Evolutionary conservation across 2,888 invertebrate species (phyloP).

Genomic region (Phaedon cochleariae): DNA sequence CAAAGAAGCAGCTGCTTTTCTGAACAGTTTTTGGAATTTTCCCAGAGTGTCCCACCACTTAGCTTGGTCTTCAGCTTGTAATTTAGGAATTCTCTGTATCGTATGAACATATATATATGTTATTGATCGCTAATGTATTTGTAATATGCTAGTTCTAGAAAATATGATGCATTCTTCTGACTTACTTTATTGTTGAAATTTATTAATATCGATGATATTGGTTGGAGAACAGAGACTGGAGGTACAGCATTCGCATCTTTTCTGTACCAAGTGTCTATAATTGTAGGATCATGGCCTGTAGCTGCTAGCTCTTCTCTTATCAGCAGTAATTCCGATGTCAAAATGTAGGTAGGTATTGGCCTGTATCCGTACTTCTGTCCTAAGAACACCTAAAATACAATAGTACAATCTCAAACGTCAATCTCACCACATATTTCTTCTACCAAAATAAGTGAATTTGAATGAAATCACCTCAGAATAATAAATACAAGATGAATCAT

Average conservation of each 20-base stretch:
- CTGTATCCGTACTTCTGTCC: slow-evolving; percentile 99
- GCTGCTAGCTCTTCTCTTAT: slow-evolving; percentile 85
- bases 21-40: slow-evolving; percentile 93
- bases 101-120: too few species aligned
- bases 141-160: too few species aligned
- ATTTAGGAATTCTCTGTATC: slow-evolving; percentile 86
- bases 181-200: slow-evolving; percentile 97
- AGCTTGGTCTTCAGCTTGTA: slow-evolving; percentile 95
- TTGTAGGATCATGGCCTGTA: slow-evolving; percentile 80
- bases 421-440: neutral
- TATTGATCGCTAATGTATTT: too few species aligned
- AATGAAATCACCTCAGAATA: too few species aligned
- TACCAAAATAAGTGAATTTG: too few species aligned
- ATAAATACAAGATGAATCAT: too few species aligned
- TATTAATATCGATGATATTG: slow-evolving; percentile 94
- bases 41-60: slow-evolving; percentile 98
- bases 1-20: slow-evolving; percentile 90
- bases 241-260: slow-evolving; percentile 97
- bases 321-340: slow-evolving; percentile 89
- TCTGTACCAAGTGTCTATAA: slow-evolving; percentile 94
- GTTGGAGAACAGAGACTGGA: slow-evolving; percentile 92
- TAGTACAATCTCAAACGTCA: neutral
- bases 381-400: slow-evolving; percentile 76
- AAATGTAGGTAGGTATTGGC: slow-evolving; percentile 94
- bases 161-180: too few species aligned